Conservation (phyloP, 1,140 invertebrate genomes). For the Ditylenchus dipsaci region DNA sequence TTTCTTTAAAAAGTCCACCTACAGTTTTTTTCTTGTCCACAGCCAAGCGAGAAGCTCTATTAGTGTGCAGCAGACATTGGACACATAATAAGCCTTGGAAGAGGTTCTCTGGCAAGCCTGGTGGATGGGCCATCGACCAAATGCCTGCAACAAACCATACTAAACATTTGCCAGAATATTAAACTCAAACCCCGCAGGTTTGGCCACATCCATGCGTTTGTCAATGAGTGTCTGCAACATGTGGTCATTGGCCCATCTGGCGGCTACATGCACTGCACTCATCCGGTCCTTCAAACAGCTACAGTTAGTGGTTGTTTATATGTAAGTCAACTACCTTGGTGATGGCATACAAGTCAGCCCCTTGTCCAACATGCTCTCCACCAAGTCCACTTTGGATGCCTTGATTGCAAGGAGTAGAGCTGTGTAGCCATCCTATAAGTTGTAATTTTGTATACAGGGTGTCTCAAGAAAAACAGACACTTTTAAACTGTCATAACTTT, state of each 20-base stretch:
- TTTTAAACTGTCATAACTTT: too few relatives aligned
- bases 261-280: slow-evolving; percentile 47
- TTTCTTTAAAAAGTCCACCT: neutral
- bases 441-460: slow-evolving; percentile 11
- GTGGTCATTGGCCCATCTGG: slow-evolving; percentile 46
- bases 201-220: slow-evolving; percentile 33
- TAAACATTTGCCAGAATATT: neutral
- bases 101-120: neutral
- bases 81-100: neutral
- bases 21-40: slow-evolving; percentile 5
- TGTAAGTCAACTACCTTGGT: slow-evolving; percentile 53
- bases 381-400: slow-evolving; percentile 37
- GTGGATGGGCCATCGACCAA: neutral
- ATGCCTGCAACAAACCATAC: neutral
- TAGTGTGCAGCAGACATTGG: neutral
- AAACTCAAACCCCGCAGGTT: slow-evolving; percentile 43
- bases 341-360: slow-evolving; percentile 46
- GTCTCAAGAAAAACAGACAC: neutral
- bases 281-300: slow-evolving; percentile 46
- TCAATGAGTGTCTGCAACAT: slow-evolving; percentile 37
- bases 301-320: too few relatives aligned
- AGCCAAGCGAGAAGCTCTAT: neutral
- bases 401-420: slow-evolving; percentile 48
- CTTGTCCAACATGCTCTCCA: slow-evolving; percentile 43
- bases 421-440: slow-evolving; percentile 50